phyloP scores from a whole-genome alignment of 2,113 vertebrate genomes.

The Corythaixoides concolor region DNA sequence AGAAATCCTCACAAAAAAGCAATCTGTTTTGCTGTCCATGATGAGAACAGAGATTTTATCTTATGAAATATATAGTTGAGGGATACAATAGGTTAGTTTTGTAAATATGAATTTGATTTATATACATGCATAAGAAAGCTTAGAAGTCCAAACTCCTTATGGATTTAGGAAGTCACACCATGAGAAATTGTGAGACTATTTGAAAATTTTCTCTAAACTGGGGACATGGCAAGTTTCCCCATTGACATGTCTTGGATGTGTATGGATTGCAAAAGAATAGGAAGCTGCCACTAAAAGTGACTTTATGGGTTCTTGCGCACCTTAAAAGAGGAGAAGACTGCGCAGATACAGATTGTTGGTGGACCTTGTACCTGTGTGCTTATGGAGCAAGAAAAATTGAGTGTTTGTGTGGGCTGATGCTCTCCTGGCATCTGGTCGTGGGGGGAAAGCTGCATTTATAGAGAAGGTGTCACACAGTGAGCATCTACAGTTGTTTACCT shows the following conservation, averaged over 20 bases:
- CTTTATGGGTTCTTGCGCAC: background rate
- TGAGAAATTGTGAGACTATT: background rate
- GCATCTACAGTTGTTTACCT: background rate
- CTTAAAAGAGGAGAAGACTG: background rate
- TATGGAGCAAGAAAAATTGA: background rate
- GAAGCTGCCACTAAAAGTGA: background rate
- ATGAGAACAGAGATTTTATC: background rate
- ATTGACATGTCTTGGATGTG: background rate
- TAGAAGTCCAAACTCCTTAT: background rate
- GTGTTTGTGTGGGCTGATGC: background rate
- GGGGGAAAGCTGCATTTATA: background rate
- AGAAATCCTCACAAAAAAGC: background rate
- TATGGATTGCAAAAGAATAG: background rate
- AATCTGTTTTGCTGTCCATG: background rate
- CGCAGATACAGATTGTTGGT: background rate
- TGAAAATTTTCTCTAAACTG: background rate
- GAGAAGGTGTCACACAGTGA: background rate
- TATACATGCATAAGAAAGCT: background rate
- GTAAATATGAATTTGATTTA: background rate
- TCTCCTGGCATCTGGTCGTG: background rate
- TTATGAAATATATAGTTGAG: background rate
- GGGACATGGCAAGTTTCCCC: background rate
- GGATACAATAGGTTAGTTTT: background rate
- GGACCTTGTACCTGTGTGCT: background rate
- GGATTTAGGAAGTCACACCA: background rate